Base-by-base conservation (phyloP, 1,140 invertebrate genomes). In the Drosophila erecta region DNA sequence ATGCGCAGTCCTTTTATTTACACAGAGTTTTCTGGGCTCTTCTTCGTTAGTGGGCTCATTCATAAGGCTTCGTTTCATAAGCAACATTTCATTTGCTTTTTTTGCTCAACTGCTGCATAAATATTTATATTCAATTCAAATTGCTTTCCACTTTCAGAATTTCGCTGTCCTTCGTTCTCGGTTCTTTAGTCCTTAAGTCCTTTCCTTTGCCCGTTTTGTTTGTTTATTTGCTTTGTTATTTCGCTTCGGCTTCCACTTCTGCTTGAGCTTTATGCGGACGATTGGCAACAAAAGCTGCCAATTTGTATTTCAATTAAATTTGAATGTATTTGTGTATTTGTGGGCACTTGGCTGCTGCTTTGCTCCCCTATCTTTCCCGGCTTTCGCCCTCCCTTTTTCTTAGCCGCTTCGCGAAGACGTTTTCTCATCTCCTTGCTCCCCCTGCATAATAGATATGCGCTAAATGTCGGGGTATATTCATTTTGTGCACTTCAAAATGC, bases 301-400 rank as follows among this genome's bases (percentile, higher is more conserved):
- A 87, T 83, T 83, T 83, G 79, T 83, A 78, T 77, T 81, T 83
- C 79, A 83, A 78, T 87, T 81, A 79, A 81, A 87, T 81, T 86
- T 72, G 76, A 87, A 61, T 79, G 79, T 87, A 81, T 60, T 50
- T 74, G 75, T 54, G 41, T 87, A 81, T 60, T 50, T 74, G 75
- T 54, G 41, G 73, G 74, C 75, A 77, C 75, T 76, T 77, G 73
- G 64, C 64, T 76, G 72, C 41, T 70, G 33, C 50, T 37, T 49
- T 67, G 30, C 43, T 37, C 38, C 47, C 30, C 17, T 17, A 17
- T 17, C 17, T 35, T 2, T 38, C 37, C 8, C 4, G n/a, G 8
- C 27, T 20, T 20, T 10, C 15, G 15, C 30, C 11, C 33, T 17
- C 17, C 41, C 33, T 40, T 20, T 51, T 40, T 22, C 44, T n/a